Conservation (phyloP, 2,888 invertebrate species). For the Philhelius pedissequus region DNA sequence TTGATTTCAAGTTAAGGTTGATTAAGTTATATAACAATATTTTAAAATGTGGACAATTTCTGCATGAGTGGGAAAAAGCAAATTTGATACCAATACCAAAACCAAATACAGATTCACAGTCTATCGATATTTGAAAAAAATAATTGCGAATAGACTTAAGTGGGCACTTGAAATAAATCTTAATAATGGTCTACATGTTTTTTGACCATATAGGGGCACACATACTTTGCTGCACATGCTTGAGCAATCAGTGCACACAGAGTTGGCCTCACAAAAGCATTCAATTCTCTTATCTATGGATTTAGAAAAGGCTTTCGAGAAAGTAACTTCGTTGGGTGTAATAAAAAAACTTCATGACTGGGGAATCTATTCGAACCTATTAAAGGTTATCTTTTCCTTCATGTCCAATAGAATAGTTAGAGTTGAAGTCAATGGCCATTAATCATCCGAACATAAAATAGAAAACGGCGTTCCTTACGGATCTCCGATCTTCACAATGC, state of each 20-base stretch:
- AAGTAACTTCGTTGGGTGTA: background rate
- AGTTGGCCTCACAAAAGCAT: too few species aligned
- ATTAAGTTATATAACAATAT: background rate
- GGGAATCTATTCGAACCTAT: background rate
- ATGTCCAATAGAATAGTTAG: background rate
- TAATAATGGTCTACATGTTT: too few species aligned
- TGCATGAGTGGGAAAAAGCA: conserved; percentile 7
- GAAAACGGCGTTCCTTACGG: background rate
- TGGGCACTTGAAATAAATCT: too few species aligned
- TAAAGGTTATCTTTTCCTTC: background rate
- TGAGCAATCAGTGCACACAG: too few species aligned
- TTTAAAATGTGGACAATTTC: background rate
- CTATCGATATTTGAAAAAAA: too few species aligned
- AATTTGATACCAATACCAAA: background rate
- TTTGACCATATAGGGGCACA: too few species aligned
- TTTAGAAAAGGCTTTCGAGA: background rate
- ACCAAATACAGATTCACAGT: background rate
- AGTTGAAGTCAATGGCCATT: background rate
- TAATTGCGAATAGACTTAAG: too few species aligned
- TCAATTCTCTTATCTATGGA: too few species aligned
- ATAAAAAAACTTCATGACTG: background rate
- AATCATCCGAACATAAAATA: background rate
- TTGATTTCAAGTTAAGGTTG: background rate
- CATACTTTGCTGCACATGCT: too few species aligned
- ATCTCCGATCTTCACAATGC: background rate